phyloP scores from a whole-genome alignment of 2,797 vertebrate species.

The Malacoraja senta region DNA sequence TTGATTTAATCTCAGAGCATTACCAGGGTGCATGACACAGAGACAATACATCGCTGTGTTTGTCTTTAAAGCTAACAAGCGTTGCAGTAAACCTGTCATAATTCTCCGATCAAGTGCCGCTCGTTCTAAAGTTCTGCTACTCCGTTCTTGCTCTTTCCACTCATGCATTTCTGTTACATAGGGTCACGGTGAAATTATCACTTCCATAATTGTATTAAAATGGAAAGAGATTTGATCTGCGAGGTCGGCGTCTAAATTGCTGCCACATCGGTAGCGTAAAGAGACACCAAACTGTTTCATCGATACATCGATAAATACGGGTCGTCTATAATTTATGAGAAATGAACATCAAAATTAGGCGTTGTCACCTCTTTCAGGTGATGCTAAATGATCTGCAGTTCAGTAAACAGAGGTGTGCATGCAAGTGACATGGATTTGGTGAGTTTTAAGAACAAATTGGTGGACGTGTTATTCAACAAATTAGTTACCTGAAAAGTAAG shows the following conservation, averaged over 20 bases:
- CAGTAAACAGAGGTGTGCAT: neutral
- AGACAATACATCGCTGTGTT: neutral
- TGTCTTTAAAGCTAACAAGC: neutral
- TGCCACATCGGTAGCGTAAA: conserved; percentile 50
- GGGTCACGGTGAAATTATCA: neutral
- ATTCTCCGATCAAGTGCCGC: neutral
- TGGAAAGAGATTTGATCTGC: conserved; percentile 40
- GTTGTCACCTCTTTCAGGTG: neutral
- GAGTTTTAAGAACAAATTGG: neutral
- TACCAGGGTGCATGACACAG: neutral
- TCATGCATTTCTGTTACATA: neutral
- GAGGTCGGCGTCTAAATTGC: conserved; percentile 55
- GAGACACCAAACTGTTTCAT: conserved; percentile 56
- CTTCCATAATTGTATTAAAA: neutral
- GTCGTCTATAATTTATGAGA: conserved; percentile 48
- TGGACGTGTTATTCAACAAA: conserved; percentile 47
- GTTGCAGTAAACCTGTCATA: neutral
- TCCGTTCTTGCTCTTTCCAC: neutral
- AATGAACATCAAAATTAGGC: conserved; percentile 42
- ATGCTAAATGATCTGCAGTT: neutral
- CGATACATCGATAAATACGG: conserved; percentile 58
- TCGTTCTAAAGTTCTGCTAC: neutral
- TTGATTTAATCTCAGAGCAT: neutral
- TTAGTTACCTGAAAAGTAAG: conserved; percentile 44
- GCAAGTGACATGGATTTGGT: neutral